Evolutionary conservation across 2,113 vertebrate species (phyloP), one percentile per base, ranked within the genome.

Genomic region (Gyps fulvus): DNA sequence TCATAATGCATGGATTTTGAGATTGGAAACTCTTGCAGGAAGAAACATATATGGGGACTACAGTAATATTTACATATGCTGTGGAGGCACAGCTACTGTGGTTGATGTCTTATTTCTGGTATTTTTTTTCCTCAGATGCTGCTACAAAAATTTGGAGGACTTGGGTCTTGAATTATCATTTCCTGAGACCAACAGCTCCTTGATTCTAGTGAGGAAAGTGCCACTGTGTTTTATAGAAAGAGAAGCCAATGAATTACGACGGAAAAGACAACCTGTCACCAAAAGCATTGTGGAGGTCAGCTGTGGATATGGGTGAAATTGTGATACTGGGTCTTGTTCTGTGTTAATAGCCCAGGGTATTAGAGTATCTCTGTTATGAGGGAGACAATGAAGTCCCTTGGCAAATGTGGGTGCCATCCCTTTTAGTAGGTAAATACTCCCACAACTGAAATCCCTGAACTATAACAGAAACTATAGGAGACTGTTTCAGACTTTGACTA

Each of bases 141-240:
- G 98, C 94, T 98, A 98, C 92, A 93, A 97, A 87, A 98, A 97
- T 82, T 93, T 99, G 90, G 98, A 98, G 89, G 98, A 98, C 83
- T 95, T 99, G 67, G 99, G 99, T 38, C 98, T 99, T 93, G 98
- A 99, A 92, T 93, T 99, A 79, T 95, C 91, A 6, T 99, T 99
- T 96, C 98, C 98, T 62, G 96, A 98, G 40, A 94, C 91, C 21
- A 98, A 90, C 27, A 97, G 93, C 49, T 96, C 98, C 20, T 93
- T 92, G 32, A 96, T 99, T 54, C 98, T 99, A 54, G 98, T 99
- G 32, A 98, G 97, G 69, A 99, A 98, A 91, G 99, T 99, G 36
- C 99, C 99, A 3, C 59, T 99, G 81, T 99, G 99, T 88, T 99
- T 99, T 89, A 91, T 98, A 91, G 99, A 99, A 97, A 99, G 98